A percentile compares a stretch with the other conserved stretches of the same genome.
Conservation (phyloP, 2,113 vertebrate genomes). For the Podiceps cristatus region DNA sequence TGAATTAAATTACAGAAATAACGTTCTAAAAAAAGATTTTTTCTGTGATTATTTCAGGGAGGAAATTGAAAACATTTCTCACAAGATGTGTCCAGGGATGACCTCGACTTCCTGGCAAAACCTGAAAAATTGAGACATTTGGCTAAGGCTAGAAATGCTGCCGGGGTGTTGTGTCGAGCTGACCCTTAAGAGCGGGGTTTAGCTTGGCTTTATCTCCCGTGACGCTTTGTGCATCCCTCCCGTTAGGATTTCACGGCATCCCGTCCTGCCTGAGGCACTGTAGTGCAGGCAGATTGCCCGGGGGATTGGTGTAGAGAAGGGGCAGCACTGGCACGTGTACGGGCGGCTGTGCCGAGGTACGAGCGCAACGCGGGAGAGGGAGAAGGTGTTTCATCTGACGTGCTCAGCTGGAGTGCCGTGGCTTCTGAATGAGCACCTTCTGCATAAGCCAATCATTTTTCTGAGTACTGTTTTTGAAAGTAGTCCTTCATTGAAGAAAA, state of each 20-base stretch:
- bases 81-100: no score
- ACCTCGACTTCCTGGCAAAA: neutral
- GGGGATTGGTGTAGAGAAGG: accelerated
- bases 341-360: neutral
- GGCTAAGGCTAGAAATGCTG: neutral
- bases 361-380: neutral
- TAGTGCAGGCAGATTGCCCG: accelerated
- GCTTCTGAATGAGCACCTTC: neutral
- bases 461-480: neutral
- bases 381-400: neutral
- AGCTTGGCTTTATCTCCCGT: accelerated
- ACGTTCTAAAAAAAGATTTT: neutral
- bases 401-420: neutral
- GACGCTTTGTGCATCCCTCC: neutral
- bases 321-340: accelerated
- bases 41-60: neutral
- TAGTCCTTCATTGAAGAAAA: neutral
- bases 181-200: neutral
- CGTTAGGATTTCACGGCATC: accelerated
- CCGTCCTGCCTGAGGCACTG: accelerated
- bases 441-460: neutral
- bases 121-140: neutral
- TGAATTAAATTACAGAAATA: neutral
- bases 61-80: neutral
- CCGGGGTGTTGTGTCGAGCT: accelerated